These are phyloP conservation scores for Mungos mungo DNA, from an alignment of 2,113 vertebrate genomes.

Conservation along the genomic window DNA sequence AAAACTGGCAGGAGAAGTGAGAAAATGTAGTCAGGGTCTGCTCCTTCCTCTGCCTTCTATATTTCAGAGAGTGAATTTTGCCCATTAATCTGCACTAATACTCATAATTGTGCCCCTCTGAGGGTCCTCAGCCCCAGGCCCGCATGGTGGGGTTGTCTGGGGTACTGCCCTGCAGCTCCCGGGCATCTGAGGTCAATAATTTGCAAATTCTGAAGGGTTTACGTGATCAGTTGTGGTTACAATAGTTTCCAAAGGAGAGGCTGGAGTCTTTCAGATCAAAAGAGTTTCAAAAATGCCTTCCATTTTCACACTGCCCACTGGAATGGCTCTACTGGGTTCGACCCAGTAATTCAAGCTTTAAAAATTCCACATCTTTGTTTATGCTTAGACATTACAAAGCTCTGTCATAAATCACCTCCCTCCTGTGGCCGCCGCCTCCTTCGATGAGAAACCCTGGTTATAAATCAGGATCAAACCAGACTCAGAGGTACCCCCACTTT, in stretches of 20 bases:
- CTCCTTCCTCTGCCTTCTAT: not conserved
- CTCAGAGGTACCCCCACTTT: not conserved
- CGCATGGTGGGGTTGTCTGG: not conserved
- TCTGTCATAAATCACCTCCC: not conserved
- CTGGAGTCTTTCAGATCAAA: not conserved
- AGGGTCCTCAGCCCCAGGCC: not conserved
- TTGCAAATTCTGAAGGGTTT: conserved; percentile 57
- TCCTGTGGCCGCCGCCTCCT: not conserved
- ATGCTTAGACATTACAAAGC: not conserved
- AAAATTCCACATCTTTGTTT: not conserved
- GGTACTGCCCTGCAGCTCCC: not conserved
- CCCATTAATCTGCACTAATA: not conserved
- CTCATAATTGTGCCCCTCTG: not conserved
- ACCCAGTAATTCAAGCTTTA: not conserved
- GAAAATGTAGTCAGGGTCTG: fast-evolving
- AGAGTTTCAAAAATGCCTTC: not conserved
- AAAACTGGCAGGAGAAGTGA: not conserved
- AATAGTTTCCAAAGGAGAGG: conserved; percentile 49
- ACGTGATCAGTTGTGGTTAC: not conserved
- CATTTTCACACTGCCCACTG: not conserved
- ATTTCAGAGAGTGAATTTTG: not conserved
- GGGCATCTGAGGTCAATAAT: not conserved
- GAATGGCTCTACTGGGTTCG: not conserved
- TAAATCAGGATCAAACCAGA: conserved; percentile 31
- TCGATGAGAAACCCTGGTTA: not conserved